phyloP scores from a whole-genome alignment of 2,888 invertebrate genomes.

The Balanococcus diminutus region DNA sequence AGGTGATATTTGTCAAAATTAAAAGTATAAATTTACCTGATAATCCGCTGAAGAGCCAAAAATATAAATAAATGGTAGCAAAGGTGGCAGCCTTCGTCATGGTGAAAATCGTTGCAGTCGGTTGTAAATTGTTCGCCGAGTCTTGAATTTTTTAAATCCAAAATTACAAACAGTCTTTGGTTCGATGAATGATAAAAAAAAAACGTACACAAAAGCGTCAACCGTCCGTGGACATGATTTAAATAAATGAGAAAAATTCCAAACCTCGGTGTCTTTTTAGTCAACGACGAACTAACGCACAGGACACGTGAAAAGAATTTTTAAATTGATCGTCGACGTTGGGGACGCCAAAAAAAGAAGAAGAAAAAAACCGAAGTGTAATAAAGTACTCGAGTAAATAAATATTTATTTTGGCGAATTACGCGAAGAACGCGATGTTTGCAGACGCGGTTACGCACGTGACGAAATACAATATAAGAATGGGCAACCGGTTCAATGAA shows the following conservation, averaged over 20 bases:
- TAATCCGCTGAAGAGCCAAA: background rate
- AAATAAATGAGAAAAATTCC: background rate
- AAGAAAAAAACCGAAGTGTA: background rate
- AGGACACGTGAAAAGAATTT: background rate
- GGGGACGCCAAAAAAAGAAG: background rate
- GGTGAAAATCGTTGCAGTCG: background rate
- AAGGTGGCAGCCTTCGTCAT: background rate
- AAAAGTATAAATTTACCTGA: background rate
- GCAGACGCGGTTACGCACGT: conserved; percentile 24
- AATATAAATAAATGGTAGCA: background rate
- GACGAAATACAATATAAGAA: background rate
- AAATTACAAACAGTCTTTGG: background rate
- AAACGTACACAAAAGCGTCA: background rate
- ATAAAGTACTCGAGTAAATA: background rate
- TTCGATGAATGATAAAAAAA: background rate
- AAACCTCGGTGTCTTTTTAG: background rate
- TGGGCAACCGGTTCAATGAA: conserved; percentile 31
- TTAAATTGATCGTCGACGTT: background rate
- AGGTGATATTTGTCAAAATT: background rate
- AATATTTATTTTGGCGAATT: conserved; percentile 13
- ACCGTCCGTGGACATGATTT: background rate
- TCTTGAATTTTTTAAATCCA: background rate
- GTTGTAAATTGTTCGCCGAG: background rate
- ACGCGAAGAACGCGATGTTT: background rate
- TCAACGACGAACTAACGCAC: background rate